These are phyloP conservation scores for Styela clava DNA, from an alignment of 23 tunicate species.

Conservation along the genomic window DNA sequence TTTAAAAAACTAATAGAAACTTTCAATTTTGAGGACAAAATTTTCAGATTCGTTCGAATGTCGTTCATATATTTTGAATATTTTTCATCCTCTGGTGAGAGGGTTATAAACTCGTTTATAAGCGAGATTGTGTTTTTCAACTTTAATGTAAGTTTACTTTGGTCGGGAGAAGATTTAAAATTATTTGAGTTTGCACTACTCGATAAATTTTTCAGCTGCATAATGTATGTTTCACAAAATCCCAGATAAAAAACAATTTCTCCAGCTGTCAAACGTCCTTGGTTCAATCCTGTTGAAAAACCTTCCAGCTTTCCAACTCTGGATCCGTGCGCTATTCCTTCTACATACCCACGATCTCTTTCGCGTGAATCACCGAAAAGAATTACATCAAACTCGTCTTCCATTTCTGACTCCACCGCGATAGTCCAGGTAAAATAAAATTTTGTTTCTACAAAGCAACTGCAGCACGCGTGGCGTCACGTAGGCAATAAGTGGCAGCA, in stretches of 20 bases:
- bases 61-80: background rate
- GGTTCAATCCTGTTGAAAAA: constrained; percentile 7
- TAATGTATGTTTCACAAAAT: constrained; percentile 13
- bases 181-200: too few relatives aligned
- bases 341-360: background rate
- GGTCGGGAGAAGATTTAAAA: too few relatives aligned
- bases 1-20: background rate
- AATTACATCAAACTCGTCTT: constrained; percentile 27
- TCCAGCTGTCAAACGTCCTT: background rate
- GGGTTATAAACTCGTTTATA: background rate
- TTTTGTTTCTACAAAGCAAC: too few relatives aligned
- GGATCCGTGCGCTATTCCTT: constrained; percentile 11
- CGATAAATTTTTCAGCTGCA: too few relatives aligned
- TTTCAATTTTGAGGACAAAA: constrained; percentile 2
- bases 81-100: constrained; percentile 1
- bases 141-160: background rate
- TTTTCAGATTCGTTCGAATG: background rate
- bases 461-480: too few relatives aligned
- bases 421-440: too few relatives aligned
- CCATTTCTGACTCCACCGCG: too few relatives aligned
- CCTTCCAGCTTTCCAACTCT: constrained; percentile 1
- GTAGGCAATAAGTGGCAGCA: too few relatives aligned
- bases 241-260: constrained; percentile 21
- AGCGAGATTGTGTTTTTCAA: background rate
- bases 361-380: background rate